Conservation (phyloP, 2,113 vertebrate genomes). For the Ptychochromis oligacanthus region DNA sequence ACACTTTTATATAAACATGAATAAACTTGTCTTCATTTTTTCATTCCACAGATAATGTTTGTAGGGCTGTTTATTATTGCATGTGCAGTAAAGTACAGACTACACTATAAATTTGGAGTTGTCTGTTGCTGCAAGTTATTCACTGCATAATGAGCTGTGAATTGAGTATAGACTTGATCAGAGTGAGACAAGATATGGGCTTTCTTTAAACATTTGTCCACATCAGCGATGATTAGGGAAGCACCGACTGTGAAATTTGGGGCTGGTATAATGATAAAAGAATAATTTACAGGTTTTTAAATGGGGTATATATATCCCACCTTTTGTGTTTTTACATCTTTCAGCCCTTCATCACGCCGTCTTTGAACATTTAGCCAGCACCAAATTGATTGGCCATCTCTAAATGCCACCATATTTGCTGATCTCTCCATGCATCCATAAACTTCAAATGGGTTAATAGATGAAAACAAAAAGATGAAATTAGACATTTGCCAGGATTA, state of each 20-base stretch:
- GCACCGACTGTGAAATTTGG: neutral
- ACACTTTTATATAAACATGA: neutral
- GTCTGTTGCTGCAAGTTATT: neutral
- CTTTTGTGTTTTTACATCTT: neutral
- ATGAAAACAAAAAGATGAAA: neutral
- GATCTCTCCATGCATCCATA: neutral
- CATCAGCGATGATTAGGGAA: neutral
- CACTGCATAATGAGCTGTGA: neutral
- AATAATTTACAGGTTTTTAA: neutral
- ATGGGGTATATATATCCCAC: no score
- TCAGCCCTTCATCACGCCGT: neutral
- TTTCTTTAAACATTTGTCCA: neutral
- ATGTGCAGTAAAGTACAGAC: neutral
- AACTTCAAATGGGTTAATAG: neutral
- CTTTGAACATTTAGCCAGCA: neutral
- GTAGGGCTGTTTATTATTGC: neutral
- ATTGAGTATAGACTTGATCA: neutral
- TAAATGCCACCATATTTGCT: neutral
- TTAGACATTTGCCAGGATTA: neutral
- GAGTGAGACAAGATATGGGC: neutral
- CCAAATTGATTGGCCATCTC: no score
- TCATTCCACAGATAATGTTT: neutral
- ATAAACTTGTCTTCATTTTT: neutral
- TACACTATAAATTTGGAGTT: neutral
- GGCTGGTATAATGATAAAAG: neutral